phyloP scores from a whole-genome alignment of 2,797 vertebrate species.

The Spinibarbus caldwelli region DNA sequence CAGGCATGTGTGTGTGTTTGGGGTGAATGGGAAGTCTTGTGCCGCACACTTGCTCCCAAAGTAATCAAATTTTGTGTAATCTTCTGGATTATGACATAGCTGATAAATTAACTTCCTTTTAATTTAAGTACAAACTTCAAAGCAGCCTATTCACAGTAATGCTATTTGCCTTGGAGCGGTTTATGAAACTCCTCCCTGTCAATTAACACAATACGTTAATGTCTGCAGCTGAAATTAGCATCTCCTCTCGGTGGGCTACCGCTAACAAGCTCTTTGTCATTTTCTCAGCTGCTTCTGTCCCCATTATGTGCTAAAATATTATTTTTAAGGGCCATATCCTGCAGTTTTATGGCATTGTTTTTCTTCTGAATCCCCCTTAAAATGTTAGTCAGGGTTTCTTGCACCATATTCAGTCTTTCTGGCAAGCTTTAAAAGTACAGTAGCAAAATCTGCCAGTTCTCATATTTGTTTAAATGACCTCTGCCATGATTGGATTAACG shows the following conservation, averaged over 20 bases:
- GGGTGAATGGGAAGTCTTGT: slow-evolving; percentile 7
- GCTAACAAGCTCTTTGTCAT: background rate
- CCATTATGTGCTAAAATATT: background rate
- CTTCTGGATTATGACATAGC: slow-evolving; percentile 22
- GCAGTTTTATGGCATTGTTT: background rate
- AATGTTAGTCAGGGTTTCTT: background rate
- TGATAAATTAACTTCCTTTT: slow-evolving; percentile 42
- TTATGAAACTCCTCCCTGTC: slow-evolving; percentile 6
- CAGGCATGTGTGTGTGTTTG: background rate
- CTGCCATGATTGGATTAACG: background rate
- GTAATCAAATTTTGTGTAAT: slow-evolving; percentile 25
- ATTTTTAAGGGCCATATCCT: too few relatives aligned
- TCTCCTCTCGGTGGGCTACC: background rate
- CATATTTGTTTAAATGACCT: background rate
- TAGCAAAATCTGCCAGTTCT: background rate
- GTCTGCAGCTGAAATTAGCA: slow-evolving; percentile 28
- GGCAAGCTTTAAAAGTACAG: background rate
- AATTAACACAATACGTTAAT: slow-evolving; percentile 26
- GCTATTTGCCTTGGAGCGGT: slow-evolving; percentile 10
- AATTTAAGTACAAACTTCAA: slow-evolving; percentile 23
- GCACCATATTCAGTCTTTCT: background rate
- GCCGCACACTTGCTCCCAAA: slow-evolving; percentile 1
- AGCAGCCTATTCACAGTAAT: slow-evolving; percentile 7
- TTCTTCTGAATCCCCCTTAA: background rate
- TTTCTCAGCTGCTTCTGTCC: background rate